Conservation (phyloP, 2,888 invertebrate species). For the Idaea dimidiata region DNA sequence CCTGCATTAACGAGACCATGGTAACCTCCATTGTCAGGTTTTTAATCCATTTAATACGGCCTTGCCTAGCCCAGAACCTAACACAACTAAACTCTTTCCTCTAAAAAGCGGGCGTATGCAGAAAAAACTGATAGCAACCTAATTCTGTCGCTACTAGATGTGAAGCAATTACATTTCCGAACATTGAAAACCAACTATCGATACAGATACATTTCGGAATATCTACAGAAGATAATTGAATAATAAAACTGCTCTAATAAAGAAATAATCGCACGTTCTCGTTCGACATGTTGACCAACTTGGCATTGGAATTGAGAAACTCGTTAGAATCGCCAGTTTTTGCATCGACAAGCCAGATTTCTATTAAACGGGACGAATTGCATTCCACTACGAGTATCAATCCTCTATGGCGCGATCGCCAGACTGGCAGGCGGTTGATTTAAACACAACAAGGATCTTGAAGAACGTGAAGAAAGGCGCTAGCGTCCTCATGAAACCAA, state of each 20-base stretch:
- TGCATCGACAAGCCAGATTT: constrained; percentile 57
- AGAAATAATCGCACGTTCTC: constrained; percentile 45
- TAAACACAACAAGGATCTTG: not conserved
- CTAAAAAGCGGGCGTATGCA: too few species aligned
- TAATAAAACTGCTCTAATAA: constrained; percentile 18
- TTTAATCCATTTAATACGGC: too few species aligned
- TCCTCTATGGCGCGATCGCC: constrained; percentile 39
- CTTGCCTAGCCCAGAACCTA: too few species aligned
- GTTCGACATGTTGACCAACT: constrained; percentile 50
- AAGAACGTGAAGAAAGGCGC: not conserved
- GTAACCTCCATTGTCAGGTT: too few species aligned
- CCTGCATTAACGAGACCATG: too few species aligned
- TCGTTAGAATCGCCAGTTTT: constrained; percentile 64
- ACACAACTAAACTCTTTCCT: too few species aligned
- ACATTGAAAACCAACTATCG: too few species aligned
- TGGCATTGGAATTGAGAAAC: constrained; percentile 69
- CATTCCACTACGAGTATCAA: constrained; percentile 38
- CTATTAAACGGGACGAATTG: constrained; percentile 50
- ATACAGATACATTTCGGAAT: constrained; percentile 4
- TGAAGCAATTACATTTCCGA: too few species aligned
- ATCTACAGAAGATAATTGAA: constrained; percentile 29
- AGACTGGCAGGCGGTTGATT: constrained; percentile 49
- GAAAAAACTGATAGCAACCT: too few species aligned
- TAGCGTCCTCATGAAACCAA: not conserved
- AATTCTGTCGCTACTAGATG: too few species aligned